Evolutionary conservation across 2,888 invertebrate species (phyloP).

Genomic region (Deroplatys truncata): DNA sequence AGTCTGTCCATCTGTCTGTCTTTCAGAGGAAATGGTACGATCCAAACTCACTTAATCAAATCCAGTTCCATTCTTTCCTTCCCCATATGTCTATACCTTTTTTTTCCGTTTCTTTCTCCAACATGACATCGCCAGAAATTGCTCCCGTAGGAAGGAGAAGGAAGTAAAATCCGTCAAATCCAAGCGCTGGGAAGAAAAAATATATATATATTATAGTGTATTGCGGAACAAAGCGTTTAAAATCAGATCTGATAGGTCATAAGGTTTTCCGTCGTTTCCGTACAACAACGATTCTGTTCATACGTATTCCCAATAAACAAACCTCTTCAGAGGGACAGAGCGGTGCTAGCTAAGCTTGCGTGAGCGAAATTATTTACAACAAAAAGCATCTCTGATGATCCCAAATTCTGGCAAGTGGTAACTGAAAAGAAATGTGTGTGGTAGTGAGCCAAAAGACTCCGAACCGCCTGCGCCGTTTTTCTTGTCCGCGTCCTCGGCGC

Average conservation of each 20-base stretch:
- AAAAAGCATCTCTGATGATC: too few relatives aligned
- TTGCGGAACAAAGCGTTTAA: neutral
- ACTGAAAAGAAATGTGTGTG: too few relatives aligned
- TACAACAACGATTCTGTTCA: neutral
- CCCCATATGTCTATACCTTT: neutral
- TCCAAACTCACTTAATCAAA: neutral
- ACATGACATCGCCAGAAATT: neutral
- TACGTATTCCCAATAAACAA: too few relatives aligned
- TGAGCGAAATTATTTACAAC: too few relatives aligned
- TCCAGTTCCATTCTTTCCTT: neutral
- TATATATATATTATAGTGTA: neutral
- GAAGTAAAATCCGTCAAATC: neutral
- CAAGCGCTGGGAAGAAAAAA: neutral
- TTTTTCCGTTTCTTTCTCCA: neutral
- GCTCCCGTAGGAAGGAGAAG: neutral
- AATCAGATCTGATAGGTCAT: neutral
- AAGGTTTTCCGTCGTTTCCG: neutral
- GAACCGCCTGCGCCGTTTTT: too few relatives aligned
- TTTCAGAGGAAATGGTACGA: neutral
- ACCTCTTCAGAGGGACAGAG: too few relatives aligned
- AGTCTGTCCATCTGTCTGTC: neutral
- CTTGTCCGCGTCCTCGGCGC: too few relatives aligned
- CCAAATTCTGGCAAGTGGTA: too few relatives aligned
- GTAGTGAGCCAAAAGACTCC: too few relatives aligned
- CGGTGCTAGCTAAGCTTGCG: too few relatives aligned